These are phyloP conservation scores for Coboldia fuscipes DNA, from an alignment of 1,140 invertebrate genomes.

Conservation along the genomic window DNA sequence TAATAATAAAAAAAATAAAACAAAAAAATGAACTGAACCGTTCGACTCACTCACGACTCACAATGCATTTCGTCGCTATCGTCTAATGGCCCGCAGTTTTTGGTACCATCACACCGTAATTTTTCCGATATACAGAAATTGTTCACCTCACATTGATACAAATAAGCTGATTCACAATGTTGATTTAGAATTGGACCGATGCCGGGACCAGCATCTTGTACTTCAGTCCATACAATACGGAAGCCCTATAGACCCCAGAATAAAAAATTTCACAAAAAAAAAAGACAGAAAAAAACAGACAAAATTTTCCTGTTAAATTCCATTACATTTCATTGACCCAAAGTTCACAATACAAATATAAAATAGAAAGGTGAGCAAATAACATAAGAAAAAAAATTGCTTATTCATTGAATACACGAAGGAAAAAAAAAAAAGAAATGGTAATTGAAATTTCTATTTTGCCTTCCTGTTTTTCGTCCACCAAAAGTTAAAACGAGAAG, in stretches of 20 bases:
- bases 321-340: background rate
- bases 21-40: conserved; percentile 22
- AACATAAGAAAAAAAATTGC: too few species aligned
- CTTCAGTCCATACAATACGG: conserved; percentile 75
- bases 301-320: background rate
- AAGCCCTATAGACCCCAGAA: conserved; percentile 45
- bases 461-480: too few species aligned
- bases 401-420: too few species aligned
- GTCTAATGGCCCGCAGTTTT: conserved; percentile 62
- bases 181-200: conserved; percentile 15
- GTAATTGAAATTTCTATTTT: too few species aligned
- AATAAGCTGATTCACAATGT: conserved; percentile 20
- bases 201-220: conserved; percentile 27
- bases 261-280: too few species aligned
- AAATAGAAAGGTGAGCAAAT: too few species aligned
- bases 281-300: background rate
- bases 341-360: too few species aligned
- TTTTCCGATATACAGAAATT: conserved; percentile 61
- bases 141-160: conserved; percentile 25
- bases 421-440: too few species aligned
- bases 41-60: conserved; percentile 35
- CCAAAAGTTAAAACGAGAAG: too few species aligned
- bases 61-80: conserved; percentile 61
- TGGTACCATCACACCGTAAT: conserved; percentile 51
- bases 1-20: conserved; percentile 5